phyloP scores from a whole-genome alignment of 2,113 vertebrate species.

The Pelusios castaneus region DNA sequence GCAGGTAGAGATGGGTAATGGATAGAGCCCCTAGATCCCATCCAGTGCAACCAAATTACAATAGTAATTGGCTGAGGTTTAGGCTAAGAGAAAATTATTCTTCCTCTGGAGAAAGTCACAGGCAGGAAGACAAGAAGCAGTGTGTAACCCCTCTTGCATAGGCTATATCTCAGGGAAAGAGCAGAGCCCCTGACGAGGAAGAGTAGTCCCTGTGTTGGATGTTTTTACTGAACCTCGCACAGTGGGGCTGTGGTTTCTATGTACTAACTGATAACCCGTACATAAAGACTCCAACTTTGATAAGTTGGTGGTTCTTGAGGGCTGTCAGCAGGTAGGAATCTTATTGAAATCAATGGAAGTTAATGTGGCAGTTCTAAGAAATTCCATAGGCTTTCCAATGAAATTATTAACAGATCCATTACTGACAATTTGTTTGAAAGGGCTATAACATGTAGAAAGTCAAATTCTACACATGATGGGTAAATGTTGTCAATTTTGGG shows the following conservation, averaged over 20 bases:
- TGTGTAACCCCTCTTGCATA: background rate
- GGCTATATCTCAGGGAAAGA: background rate
- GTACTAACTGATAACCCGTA: background rate
- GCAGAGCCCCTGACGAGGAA: background rate
- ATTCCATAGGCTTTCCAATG: background rate
- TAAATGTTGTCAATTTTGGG: background rate
- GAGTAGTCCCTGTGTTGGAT: background rate
- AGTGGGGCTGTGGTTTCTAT: background rate
- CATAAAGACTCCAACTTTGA: background rate
- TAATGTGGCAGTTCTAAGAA: background rate
- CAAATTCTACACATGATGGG: background rate
- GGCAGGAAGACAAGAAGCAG: background rate
- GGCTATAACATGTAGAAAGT: fast-evolving
- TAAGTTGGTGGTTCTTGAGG: background rate
- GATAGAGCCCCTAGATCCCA: background rate
- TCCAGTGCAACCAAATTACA: background rate
- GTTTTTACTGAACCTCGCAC: background rate
- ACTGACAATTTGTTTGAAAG: background rate
- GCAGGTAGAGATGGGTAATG: background rate
- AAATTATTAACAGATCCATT: background rate
- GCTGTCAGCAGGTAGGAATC: background rate
- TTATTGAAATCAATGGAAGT: fast-evolving
- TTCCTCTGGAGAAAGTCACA: background rate
- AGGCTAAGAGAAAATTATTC: background rate
- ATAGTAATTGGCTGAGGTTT: background rate